Evolutionary conservation across 2,113 vertebrate genomes (phyloP).

Genomic region (Alexandromys fortis): DNA sequence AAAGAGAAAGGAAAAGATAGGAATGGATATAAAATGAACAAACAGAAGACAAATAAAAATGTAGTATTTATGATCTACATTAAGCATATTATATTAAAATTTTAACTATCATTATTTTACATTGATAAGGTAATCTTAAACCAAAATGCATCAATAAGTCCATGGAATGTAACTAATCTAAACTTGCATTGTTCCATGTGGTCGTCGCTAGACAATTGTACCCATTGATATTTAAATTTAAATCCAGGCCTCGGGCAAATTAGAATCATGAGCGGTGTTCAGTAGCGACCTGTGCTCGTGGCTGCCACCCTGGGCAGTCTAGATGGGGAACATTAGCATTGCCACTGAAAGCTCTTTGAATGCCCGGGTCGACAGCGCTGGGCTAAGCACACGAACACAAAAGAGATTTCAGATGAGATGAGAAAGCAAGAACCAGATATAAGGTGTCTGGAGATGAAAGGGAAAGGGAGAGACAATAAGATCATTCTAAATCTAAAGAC

Average conservation of each 20-base stretch:
- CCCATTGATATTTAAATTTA: not conserved
- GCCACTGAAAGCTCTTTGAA: not conserved
- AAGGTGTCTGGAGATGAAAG: not conserved
- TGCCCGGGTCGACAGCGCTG: not conserved
- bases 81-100: not conserved
- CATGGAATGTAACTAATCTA: not conserved
- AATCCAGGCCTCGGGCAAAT: not conserved
- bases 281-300: not conserved
- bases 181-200: not conserved
- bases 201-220: not conserved
- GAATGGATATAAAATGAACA: not conserved
- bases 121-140: not conserved
- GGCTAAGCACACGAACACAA: not conserved
- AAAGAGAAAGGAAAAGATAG: not conserved
- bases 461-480: not conserved
- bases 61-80: not conserved
- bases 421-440: not conserved
- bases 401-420: not conserved
- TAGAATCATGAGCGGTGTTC: not conserved
- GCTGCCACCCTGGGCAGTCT: not conserved
- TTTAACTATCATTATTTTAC: not conserved
- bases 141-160: not conserved
- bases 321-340: not conserved
- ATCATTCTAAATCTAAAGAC: not conserved
- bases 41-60: not conserved